Percentiles rank a stretch among this genome's conserved stretches.
These are phyloP conservation scores for Zaprionus africanus DNA, from an alignment of 1,140 invertebrate species.

Conservation along the genomic window DNA sequence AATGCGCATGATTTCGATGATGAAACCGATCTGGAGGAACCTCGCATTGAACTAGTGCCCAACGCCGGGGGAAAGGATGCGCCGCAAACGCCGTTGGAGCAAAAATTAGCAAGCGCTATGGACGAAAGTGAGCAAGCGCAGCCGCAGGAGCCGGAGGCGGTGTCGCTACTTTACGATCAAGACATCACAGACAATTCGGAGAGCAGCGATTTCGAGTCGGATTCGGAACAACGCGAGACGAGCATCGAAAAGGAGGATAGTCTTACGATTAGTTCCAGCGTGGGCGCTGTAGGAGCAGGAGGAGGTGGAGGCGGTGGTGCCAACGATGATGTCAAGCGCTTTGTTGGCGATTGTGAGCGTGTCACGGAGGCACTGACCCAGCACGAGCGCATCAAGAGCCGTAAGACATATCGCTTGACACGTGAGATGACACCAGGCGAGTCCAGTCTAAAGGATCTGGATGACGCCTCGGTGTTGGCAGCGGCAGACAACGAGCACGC, in stretches of 20 bases:
- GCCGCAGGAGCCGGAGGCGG: conserved; percentile 28
- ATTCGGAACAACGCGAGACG: conserved; percentile 76
- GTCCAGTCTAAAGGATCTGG: conserved; percentile 53
- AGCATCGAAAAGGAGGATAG: conserved; percentile 82
- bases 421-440: conserved; percentile 77
- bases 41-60: conserved; percentile 57
- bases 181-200: conserved; percentile 81
- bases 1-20: conserved; percentile 80
- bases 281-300: conserved; percentile 4
- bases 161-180: conserved; percentile 60
- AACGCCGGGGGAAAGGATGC: conserved; percentile 42
- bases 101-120: conserved; percentile 68
- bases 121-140: conserved; percentile 54
- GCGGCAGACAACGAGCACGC: conserved; percentile 85
- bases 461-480: conserved; percentile 53
- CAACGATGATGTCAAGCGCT: conserved; percentile 74
- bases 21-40: conserved; percentile 75
- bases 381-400: conserved; percentile 79
- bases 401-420: conserved; percentile 76
- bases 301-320: conserved; percentile 2
- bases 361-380: conserved; percentile 73
- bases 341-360: conserved; percentile 76
- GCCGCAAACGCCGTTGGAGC: conserved; percentile 58
- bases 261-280: conserved; percentile 69
- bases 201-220: conserved; percentile 79